A percentile compares a stretch with the other conserved stretches of the same genome.
These are phyloP conservation scores for Oncorhynchus kisutch DNA, from an alignment of 2,113 vertebrate species.

Conservation along the genomic window DNA sequence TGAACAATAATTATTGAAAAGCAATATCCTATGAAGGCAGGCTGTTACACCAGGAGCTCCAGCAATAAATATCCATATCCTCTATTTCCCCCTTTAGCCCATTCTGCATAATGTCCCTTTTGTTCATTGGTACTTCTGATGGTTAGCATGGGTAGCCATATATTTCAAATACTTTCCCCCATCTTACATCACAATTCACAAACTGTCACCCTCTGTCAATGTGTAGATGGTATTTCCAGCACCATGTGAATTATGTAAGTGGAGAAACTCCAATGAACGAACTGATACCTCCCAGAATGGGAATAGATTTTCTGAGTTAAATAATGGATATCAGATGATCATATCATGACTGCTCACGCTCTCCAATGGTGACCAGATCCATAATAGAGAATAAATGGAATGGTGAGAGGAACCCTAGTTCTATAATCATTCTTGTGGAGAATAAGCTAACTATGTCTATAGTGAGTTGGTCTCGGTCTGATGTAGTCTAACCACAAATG, in stretches of 20 bases:
- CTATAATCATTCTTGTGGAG: not conserved
- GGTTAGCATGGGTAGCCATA: not conserved
- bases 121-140: not conserved
- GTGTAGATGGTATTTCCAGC: not conserved
- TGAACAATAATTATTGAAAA: conserved; percentile 23
- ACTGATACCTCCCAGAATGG: not conserved
- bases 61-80: conserved; percentile 1
- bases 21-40: conserved; percentile 13
- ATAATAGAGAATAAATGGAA: not conserved
- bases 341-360: not conserved
- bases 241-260: not conserved
- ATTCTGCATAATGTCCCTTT: not conserved
- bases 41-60: not conserved
- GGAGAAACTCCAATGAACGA: not conserved
- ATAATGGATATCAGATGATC: not conserved
- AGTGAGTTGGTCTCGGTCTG: too few relatives aligned
- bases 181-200: not conserved
- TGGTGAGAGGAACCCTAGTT: not conserved
- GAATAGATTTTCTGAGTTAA: not conserved
- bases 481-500: not conserved
- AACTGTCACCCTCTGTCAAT: not conserved
- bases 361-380: not conserved
- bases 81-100: not conserved
- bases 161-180: not conserved
- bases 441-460: not conserved